These are phyloP conservation scores for Morpho achilles DNA, from an alignment of 2,888 invertebrate genomes.

Conservation along the genomic window DNA sequence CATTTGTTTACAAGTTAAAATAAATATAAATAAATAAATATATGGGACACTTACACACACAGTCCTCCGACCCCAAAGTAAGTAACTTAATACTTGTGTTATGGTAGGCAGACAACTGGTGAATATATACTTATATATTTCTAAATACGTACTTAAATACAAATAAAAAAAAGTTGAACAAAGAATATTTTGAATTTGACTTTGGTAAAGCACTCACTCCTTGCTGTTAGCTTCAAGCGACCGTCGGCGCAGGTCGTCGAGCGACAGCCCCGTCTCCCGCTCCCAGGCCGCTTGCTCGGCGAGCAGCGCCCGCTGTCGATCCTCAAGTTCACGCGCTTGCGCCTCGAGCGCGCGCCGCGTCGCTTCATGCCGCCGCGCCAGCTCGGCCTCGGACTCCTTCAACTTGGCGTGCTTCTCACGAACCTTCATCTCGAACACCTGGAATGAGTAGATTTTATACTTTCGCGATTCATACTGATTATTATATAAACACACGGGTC, in stretches of 20 bases:
- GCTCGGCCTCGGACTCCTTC: constrained; percentile 95
- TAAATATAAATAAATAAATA: too few species aligned
- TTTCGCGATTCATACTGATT: too few species aligned
- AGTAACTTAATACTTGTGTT: too few species aligned
- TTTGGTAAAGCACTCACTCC: constrained; percentile 80
- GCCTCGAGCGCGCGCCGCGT: constrained; percentile 87
- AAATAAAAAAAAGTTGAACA: too few species aligned
- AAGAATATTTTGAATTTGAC: too few species aligned
- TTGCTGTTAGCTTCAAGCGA: constrained; percentile 94
- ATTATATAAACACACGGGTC: too few species aligned
- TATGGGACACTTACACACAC: too few species aligned
- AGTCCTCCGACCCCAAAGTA: too few species aligned
- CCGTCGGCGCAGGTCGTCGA: constrained; percentile 92
- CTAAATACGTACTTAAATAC: too few species aligned
- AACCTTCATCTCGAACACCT: constrained; percentile 98
- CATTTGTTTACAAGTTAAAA: too few species aligned
- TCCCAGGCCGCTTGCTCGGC: constrained; percentile 94
- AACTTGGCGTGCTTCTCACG: constrained; percentile 97
- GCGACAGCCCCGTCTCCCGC: constrained; percentile 91
- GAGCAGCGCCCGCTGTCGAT: constrained; percentile 90
- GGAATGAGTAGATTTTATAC: constrained; percentile 3
- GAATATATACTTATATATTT: too few species aligned
- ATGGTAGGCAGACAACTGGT: too few species aligned
- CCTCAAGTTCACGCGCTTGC: constrained; percentile 95
- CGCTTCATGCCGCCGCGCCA: constrained; percentile 93